A percentile compares a stretch with the other conserved stretches of the same genome.
These are phyloP conservation scores for Siphlonurus alternatus DNA, from an alignment of 2,888 invertebrate species.

Conservation along the genomic window DNA sequence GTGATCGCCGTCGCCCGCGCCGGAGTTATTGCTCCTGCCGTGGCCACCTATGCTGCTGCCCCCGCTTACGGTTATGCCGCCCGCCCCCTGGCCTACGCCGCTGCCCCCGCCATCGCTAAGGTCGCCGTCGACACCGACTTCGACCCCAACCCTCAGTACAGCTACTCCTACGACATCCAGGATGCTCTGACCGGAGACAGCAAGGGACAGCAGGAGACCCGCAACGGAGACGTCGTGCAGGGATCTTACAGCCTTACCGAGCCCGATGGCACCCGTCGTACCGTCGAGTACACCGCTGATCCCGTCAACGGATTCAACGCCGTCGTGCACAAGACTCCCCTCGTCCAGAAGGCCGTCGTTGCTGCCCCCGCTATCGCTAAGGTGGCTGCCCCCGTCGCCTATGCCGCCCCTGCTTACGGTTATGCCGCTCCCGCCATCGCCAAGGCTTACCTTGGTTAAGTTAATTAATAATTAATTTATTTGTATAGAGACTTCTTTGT, in stretches of 20 bases:
- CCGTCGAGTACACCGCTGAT: slow-evolving; percentile 39
- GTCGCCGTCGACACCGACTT: slow-evolving; percentile 19
- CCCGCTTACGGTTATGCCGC: slow-evolving; percentile 9
- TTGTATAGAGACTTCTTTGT: not conserved
- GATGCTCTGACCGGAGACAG: slow-evolving; percentile 36
- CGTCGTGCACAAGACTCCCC: slow-evolving; percentile 34
- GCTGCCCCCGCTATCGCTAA: slow-evolving; percentile 12
- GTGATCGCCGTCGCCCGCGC: slow-evolving; percentile 10
- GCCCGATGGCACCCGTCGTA: slow-evolving; percentile 35
- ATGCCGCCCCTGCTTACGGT: slow-evolving; percentile 6
- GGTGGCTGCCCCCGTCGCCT: slow-evolving; percentile 11
- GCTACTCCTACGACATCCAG: slow-evolving; percentile 35
- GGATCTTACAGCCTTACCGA: slow-evolving; percentile 36
- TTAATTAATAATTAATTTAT: not conserved
- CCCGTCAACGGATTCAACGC: slow-evolving; percentile 40
- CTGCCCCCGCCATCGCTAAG: slow-evolving; percentile 13
- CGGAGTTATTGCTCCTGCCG: not conserved
- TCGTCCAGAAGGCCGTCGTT: slow-evolving; percentile 13
- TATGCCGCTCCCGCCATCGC: not conserved
- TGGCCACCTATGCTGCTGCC: not conserved
- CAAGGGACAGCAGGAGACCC: slow-evolving; percentile 35
- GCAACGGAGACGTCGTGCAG: slow-evolving; percentile 36
- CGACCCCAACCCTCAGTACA: slow-evolving; percentile 37
- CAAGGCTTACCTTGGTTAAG: slow-evolving; percentile 12
- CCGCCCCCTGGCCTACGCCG: slow-evolving; percentile 13